Percentiles rank a stretch among this genome's conserved stretches.
These are phyloP conservation scores for Sphyrna mokarran DNA, from an alignment of 2,113 vertebrate species.

Conservation along the genomic window DNA sequence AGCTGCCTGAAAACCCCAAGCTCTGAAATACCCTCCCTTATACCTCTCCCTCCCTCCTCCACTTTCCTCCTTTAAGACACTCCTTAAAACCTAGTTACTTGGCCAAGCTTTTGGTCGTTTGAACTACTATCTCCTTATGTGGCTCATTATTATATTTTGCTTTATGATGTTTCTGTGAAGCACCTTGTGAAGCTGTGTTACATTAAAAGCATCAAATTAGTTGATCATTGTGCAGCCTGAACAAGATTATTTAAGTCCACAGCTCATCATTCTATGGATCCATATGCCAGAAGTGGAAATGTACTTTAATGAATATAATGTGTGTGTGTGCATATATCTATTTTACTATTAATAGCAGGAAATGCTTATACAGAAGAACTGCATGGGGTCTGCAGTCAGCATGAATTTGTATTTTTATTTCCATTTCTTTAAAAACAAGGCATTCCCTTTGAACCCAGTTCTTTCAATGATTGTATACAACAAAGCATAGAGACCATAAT, in stretches of 20 bases:
- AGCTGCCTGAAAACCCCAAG: background rate
- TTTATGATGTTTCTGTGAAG: background rate
- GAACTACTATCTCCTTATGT: background rate
- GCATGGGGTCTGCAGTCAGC: background rate
- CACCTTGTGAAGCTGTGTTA: background rate
- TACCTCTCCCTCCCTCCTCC: background rate
- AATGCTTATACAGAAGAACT: background rate
- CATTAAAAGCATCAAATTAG: background rate
- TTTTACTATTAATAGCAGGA: background rate
- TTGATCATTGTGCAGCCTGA: background rate
- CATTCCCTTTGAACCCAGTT: background rate
- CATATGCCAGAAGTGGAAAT: background rate
- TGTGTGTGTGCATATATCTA: background rate
- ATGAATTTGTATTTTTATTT: background rate
- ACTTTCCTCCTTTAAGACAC: background rate
- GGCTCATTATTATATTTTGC: background rate
- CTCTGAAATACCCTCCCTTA: background rate
- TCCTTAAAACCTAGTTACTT: background rate
- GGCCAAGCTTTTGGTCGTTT: background rate
- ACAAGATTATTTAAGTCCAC: background rate
- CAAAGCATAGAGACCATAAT: background rate
- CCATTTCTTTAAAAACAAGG: background rate
- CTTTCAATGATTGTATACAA: background rate
- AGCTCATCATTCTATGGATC: background rate
- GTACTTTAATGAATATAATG: background rate